These are phyloP conservation scores for Eristalis arbustorum DNA, from an alignment of 2,888 invertebrate genomes.

Conservation along the genomic window DNA sequence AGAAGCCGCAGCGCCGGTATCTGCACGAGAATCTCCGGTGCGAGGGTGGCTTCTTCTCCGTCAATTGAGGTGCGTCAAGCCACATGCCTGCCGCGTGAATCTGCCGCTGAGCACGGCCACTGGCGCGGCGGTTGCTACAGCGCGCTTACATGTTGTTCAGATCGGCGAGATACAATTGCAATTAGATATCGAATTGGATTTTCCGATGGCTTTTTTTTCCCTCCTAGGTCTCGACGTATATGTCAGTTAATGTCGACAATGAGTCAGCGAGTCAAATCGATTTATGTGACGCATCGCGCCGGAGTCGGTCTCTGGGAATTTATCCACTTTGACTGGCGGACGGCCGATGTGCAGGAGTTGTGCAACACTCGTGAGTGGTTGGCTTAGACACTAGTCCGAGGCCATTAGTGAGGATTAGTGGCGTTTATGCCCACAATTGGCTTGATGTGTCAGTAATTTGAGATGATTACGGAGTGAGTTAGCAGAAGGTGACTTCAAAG, in stretches of 20 bases:
- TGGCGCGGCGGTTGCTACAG: neutral
- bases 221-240: conserved; percentile 42
- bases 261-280: conserved; percentile 50
- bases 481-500: neutral
- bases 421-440: neutral
- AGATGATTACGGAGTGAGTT: neutral
- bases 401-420: neutral
- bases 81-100: conserved; percentile 39
- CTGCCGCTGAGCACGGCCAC: conserved; percentile 30
- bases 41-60: conserved; percentile 53
- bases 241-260: conserved; percentile 44
- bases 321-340: conserved; percentile 48
- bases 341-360: neutral
- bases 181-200: conserved; percentile 51
- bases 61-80: conserved; percentile 55
- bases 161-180: conserved; percentile 47
- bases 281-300: conserved; percentile 56
- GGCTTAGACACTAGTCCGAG: neutral
- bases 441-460: neutral
- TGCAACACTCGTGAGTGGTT: neutral
- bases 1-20: conserved; percentile 7
- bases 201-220: conserved; percentile 37
- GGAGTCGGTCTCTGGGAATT: conserved; percentile 43
- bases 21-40: conserved; percentile 10
- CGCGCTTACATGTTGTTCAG: conserved; percentile 32